phyloP scores from a whole-genome alignment of 2,797 vertebrate genomes.

The Tragelaphus oryx region DNA sequence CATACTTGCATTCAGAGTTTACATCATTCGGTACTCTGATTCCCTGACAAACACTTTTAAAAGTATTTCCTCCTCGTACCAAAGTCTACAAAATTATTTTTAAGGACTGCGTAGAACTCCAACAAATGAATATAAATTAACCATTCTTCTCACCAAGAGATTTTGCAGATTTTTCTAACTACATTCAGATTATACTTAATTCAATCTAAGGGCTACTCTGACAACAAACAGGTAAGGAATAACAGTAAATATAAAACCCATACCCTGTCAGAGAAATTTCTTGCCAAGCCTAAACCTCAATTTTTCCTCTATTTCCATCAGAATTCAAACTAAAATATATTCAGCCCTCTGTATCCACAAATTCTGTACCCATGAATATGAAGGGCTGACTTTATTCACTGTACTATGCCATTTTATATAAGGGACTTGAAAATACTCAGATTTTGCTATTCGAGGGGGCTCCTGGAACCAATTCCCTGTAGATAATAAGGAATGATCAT shows the following conservation, averaged over 20 bases:
- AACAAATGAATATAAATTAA: constrained; percentile 34
- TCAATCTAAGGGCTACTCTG: background rate
- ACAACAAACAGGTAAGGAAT: constrained; percentile 2
- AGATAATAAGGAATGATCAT: background rate
- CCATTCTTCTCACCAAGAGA: background rate
- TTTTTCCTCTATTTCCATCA: constrained; percentile 38
- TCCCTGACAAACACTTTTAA: constrained; percentile 16
- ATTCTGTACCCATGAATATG: background rate
- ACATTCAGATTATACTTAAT: constrained; percentile 25
- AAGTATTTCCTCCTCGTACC: constrained; percentile 11
- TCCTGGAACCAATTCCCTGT: background rate
- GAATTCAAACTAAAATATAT: constrained; percentile 33
- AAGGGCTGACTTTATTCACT: background rate
- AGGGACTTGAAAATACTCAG: background rate
- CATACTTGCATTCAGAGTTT: background rate
- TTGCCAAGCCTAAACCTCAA: constrained; percentile 18
- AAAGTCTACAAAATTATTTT: constrained; percentile 41
- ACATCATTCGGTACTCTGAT: constrained; percentile 8
- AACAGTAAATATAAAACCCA: background rate
- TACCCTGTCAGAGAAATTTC: constrained; percentile 17
- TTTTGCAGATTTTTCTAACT: constrained; percentile 37
- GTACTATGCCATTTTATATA: background rate
- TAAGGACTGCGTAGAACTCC: background rate
- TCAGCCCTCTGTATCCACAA: background rate
- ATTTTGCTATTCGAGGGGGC: background rate